A percentile compares a stretch with the other conserved stretches of the same genome.
Conservation (phyloP, 35 echinoderm and acorn worm genomes). For the Ophiothrix spiculata region DNA sequence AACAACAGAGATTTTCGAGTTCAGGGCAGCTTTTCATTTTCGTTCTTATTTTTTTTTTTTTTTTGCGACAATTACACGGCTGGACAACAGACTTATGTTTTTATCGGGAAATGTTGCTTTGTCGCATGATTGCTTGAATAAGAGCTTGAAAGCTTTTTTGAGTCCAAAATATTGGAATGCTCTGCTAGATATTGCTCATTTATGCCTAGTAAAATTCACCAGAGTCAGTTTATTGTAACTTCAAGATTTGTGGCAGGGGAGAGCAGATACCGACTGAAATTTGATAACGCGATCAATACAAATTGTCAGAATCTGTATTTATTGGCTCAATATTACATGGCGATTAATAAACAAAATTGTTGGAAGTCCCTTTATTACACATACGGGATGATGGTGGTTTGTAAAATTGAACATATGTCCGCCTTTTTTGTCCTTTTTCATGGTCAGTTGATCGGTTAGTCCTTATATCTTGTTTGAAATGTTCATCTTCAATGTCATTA, state of each 20-base stretch:
- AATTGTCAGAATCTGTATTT: not conserved
- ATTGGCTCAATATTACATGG: not conserved
- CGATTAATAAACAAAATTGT: constrained; percentile 2
- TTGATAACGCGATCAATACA: not conserved
- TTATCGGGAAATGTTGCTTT: not conserved
- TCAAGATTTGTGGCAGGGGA: too few species aligned
- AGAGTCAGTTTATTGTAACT: not conserved
- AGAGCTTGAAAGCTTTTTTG: constrained; percentile 12
- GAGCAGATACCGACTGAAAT: not conserved
- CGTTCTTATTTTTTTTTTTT: not conserved
- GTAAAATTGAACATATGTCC: not conserved
- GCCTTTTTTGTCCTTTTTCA: not conserved
- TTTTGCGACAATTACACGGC: not conserved
- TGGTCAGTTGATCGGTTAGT: not conserved
- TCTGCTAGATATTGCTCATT: not conserved
- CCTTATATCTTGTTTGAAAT: not conserved
- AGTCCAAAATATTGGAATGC: constrained; percentile 8
- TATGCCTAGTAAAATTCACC: not conserved
- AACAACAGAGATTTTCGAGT: not conserved
- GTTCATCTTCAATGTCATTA: not conserved
- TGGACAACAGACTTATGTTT: not conserved
- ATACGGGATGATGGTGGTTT: not conserved
- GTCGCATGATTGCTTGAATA: constrained; percentile 5
- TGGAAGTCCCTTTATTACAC: not conserved
- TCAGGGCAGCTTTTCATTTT: not conserved